Evolutionary conservation across 2,797 vertebrate species (phyloP).

Genomic region (Spinibarbus caldwelli): DNA sequence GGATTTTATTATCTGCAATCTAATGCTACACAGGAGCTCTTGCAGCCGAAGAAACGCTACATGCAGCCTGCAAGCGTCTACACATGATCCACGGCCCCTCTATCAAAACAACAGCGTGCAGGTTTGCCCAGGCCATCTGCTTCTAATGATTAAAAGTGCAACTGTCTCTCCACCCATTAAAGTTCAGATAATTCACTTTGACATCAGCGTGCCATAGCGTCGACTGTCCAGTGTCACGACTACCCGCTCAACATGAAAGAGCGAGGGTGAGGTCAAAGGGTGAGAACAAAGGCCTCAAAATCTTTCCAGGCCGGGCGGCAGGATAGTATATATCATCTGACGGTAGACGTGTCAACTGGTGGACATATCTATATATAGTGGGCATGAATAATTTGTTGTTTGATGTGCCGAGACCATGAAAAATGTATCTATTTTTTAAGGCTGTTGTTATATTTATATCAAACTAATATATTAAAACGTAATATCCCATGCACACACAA

Average conservation of each 20-base stretch:
- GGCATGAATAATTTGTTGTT: not conserved
- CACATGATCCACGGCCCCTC: constrained; percentile 53
- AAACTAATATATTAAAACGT: not conserved
- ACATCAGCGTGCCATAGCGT: not conserved
- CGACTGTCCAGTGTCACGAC: not conserved
- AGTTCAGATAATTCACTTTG: constrained; percentile 32
- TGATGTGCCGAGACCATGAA: not conserved
- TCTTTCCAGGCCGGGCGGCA: not conserved
- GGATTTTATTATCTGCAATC: constrained; percentile 47
- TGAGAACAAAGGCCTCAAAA: constrained; percentile 1
- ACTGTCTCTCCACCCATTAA: constrained; percentile 52
- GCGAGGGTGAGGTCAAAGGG: not conserved
- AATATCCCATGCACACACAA: too few relatives aligned
- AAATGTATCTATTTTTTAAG: not conserved
- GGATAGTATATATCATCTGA: not conserved
- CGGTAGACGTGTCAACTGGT: not conserved
- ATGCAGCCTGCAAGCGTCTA: constrained; percentile 29
- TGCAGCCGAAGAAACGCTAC: constrained; percentile 14
- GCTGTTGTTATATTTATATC: not conserved
- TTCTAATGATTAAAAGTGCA: constrained; percentile 61
- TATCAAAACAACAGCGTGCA: constrained; percentile 60
- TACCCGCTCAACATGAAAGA: not conserved
- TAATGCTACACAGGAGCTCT: constrained; percentile 47
- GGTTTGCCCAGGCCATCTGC: constrained; percentile 61
- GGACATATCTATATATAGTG: not conserved